These are phyloP conservation scores for Hydrotaea cyrtoneurina DNA, from an alignment of 2,888 invertebrate genomes.

Conservation along the genomic window DNA sequence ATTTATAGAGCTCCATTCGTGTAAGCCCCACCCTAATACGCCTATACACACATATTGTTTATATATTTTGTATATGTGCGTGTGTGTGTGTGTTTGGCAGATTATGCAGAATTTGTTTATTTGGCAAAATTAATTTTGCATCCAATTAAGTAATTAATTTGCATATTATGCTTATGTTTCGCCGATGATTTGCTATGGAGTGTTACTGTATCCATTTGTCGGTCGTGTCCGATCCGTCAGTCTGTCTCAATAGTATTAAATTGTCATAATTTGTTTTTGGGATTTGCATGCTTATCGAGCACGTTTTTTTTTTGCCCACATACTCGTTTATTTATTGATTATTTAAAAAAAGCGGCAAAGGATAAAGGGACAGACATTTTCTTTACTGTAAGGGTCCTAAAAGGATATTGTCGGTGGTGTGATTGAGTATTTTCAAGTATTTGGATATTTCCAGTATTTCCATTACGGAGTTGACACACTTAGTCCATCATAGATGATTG, in stretches of 20 bases:
- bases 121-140: conserved; percentile 45
- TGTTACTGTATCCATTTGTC: conserved; percentile 8
- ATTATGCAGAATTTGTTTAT: conserved; percentile 31
- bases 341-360: conserved; percentile 3
- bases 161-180: conserved; percentile 32
- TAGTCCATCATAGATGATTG: too few relatives aligned
- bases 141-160: conserved; percentile 53
- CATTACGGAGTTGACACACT: too few relatives aligned
- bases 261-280: neutral
- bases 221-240: neutral
- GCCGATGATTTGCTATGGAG: conserved; percentile 28
- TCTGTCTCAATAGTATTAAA: conserved; percentile 14
- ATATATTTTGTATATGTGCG: neutral
- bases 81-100: neutral
- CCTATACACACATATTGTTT: too few relatives aligned
- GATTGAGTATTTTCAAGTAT: too few relatives aligned
- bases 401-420: neutral
- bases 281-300: neutral
- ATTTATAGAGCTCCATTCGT: too few relatives aligned
- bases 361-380: neutral
- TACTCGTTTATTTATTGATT: neutral
- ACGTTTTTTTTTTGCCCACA: neutral
- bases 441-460: too few relatives aligned
- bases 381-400: neutral
- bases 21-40: too few relatives aligned